Percentiles rank a stretch among this genome's conserved stretches.
phyloP scores from a whole-genome alignment of 1,140 invertebrate genomes.

The Bombus confusus region DNA sequence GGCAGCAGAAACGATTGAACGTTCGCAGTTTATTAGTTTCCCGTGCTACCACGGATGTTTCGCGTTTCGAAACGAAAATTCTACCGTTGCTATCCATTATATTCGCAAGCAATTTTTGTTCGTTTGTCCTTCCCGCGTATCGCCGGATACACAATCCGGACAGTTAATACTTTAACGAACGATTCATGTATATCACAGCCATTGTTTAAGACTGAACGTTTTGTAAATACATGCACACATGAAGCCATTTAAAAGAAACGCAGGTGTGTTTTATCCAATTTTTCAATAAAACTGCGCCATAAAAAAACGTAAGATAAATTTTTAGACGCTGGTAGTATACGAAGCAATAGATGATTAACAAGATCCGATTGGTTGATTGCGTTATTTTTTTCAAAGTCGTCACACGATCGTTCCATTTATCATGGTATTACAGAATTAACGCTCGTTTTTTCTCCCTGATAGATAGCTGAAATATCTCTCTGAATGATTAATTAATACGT shows the following conservation, averaged over 20 bases:
- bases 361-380: too few relatives aligned
- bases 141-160: neutral
- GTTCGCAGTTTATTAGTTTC: slow-evolving; percentile 2
- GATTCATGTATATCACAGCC: neutral
- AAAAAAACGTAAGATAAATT: slow-evolving; percentile 1
- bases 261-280: neutral
- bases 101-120: slow-evolving; percentile 2
- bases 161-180: neutral
- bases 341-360: too few relatives aligned
- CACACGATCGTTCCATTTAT: neutral
- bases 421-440: too few relatives aligned
- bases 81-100: neutral
- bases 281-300: neutral
- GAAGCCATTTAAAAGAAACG: neutral
- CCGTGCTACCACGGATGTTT: neutral
- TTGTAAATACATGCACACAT: neutral
- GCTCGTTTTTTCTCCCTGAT: too few relatives aligned
- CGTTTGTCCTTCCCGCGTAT: neutral
- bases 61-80: slow-evolving; percentile 1
- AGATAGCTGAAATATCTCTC: neutral
- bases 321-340: too few relatives aligned
- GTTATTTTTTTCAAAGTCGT: neutral
- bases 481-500: neutral
- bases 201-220: neutral
- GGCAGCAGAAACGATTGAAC: neutral